phyloP scores from a whole-genome alignment of 2,888 invertebrate species.

The Eucriotettix oculatus region DNA sequence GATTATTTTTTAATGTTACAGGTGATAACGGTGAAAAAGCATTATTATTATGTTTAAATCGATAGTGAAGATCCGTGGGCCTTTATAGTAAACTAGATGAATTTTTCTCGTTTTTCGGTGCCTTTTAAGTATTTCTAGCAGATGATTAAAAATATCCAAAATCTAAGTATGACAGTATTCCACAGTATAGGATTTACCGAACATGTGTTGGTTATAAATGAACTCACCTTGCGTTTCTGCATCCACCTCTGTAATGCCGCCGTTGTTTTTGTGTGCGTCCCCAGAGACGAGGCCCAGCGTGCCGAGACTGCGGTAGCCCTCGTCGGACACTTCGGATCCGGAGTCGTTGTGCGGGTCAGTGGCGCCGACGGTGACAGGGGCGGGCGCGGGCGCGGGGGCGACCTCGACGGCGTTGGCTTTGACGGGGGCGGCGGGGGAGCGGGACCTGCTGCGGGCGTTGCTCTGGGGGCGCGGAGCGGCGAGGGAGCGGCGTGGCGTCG shows the following conservation, averaged over 20 bases:
- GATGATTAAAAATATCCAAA: too few species aligned
- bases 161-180: too few species aligned
- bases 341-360: slow-evolving; percentile 34
- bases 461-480: background rate
- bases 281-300: background rate
- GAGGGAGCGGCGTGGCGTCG: slow-evolving; percentile 25
- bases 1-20: too few species aligned
- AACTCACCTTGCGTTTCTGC: background rate
- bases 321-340: slow-evolving; percentile 70
- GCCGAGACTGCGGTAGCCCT: slow-evolving; percentile 59
- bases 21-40: too few species aligned
- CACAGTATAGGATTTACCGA: too few species aligned
- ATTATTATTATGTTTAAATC: too few species aligned
- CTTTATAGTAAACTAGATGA: too few species aligned
- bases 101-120: too few species aligned
- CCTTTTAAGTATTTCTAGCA: too few species aligned
- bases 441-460: background rate
- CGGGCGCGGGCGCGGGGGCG: background rate
- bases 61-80: too few species aligned
- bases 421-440: background rate
- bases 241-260: background rate
- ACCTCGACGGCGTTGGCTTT: background rate
- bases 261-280: background rate
- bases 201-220: too few species aligned
- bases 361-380: slow-evolving; percentile 1